Conservation (phyloP, 2,888 invertebrate species). For the Cephus sareptanus region DNA sequence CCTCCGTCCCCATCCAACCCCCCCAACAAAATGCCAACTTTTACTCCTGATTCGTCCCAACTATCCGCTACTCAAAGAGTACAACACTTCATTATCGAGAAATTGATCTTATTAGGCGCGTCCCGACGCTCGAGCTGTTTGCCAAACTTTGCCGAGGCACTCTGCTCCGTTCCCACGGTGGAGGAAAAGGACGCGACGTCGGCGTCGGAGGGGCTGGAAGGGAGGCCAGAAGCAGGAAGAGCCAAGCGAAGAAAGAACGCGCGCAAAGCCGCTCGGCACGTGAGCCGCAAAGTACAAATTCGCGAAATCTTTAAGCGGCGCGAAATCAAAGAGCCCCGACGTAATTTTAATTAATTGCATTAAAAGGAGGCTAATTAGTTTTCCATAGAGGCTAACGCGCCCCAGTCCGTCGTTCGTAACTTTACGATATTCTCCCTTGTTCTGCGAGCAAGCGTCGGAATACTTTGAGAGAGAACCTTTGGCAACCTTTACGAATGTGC, state of each 20-base stretch:
- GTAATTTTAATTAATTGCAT: conserved; percentile 45
- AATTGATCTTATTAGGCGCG: conserved; percentile 63
- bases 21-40: conserved; percentile 22
- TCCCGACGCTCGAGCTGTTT: conserved; percentile 19
- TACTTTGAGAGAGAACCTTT: conserved; percentile 5
- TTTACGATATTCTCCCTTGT: neutral
- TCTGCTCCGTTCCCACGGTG: neutral
- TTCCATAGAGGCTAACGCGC: conserved; percentile 15
- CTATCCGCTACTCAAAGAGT: conserved; percentile 19
- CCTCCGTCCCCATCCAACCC: conserved; percentile 10
- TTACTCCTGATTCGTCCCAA: conserved; percentile 2
- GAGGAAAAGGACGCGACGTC: neutral
- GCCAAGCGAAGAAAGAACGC: neutral
- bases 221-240: neutral
- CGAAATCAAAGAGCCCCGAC: conserved; percentile 38
- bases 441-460: neutral
- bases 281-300: too few relatives aligned
- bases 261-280: neutral
- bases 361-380: conserved; percentile 48
- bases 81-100: conserved; percentile 60
- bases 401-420: neutral
- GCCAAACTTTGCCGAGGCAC: neutral
- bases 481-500: neutral
- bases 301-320: conserved; percentile 41
- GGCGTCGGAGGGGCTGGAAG: neutral